Percentiles rank a stretch among this genome's conserved stretches.
Evolutionary conservation across 2,797 vertebrate genomes (phyloP).

Genomic region (Naso thynnoides): DNA sequence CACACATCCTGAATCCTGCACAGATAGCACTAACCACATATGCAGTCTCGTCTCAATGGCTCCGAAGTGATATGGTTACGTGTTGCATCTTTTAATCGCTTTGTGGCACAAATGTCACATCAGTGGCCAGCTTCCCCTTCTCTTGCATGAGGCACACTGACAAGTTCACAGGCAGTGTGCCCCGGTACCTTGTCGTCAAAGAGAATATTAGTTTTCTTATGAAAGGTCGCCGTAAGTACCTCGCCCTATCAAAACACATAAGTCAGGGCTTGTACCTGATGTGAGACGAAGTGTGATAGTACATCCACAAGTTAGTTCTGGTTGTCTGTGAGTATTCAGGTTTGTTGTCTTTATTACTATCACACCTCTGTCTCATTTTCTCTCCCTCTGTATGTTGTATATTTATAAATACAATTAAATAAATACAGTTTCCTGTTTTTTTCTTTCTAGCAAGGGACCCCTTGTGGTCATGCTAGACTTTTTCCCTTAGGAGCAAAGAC

Average conservation of each 20-base stretch:
- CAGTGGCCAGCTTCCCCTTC: background rate
- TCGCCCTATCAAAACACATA: conserved; percentile 22
- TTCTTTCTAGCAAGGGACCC: no score
- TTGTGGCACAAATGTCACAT: conserved; percentile 38
- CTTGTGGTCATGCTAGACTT: no score
- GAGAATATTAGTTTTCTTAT: conserved; percentile 31
- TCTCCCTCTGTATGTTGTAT: no score
- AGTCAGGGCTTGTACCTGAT: conserved; percentile 31
- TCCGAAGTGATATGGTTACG: conserved; percentile 20
- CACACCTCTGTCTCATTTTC: background rate
- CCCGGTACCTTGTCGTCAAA: conserved; percentile 23
- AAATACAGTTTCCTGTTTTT: no score
- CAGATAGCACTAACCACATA: background rate
- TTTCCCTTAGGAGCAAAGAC: no score
- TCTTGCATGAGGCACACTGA: conserved; percentile 13
- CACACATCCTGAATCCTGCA: background rate
- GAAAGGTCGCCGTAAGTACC: conserved; percentile 19
- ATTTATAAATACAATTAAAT: no score
- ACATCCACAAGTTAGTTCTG: background rate
- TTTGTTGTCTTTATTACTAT: background rate
- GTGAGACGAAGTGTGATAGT: conserved; percentile 16
- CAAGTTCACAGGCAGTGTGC: conserved; percentile 26
- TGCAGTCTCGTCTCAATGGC: background rate
- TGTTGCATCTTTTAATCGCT: conserved; percentile 27
- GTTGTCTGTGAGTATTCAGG: background rate